Evolutionary conservation across 2,888 invertebrate genomes (phyloP).

Genomic region (Acanthosepion pharaonis): DNA sequence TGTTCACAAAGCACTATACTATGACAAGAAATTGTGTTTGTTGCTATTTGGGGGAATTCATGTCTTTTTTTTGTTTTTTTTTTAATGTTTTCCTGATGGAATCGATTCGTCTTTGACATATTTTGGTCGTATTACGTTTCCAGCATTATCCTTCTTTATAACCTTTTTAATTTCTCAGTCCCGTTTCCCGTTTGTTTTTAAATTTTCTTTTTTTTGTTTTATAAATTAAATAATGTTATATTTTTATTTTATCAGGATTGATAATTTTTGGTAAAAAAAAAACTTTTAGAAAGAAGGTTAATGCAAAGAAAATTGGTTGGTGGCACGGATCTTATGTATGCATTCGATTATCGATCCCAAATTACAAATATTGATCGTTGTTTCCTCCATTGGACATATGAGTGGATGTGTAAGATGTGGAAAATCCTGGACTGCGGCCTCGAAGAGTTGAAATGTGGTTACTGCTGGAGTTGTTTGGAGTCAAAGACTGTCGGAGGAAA

Average conservation of each 20-base stretch:
- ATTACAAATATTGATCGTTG: not conserved
- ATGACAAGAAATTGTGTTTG: not conserved
- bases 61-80: not conserved
- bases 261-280: not conserved
- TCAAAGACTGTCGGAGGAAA: slow-evolving; percentile 39
- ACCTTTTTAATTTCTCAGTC: not conserved
- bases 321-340: not conserved
- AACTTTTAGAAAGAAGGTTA: not conserved
- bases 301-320: not conserved
- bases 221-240: not conserved
- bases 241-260: not conserved
- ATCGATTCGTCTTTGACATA: not conserved
- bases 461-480: slow-evolving; percentile 5
- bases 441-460: slow-evolving; percentile 44
- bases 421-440: slow-evolving; percentile 47
- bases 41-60: not conserved
- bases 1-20: not conserved
- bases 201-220: not conserved
- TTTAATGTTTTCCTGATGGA: not conserved
- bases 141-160: not conserved
- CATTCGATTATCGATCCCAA: not conserved
- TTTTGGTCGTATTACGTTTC: not conserved
- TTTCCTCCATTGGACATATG: slow-evolving; percentile 42
- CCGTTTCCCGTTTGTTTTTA: not conserved
- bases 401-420: slow-evolving; percentile 36